phyloP scores from a whole-genome alignment of 2,888 invertebrate genomes.

The Busseola fusca region DNA sequence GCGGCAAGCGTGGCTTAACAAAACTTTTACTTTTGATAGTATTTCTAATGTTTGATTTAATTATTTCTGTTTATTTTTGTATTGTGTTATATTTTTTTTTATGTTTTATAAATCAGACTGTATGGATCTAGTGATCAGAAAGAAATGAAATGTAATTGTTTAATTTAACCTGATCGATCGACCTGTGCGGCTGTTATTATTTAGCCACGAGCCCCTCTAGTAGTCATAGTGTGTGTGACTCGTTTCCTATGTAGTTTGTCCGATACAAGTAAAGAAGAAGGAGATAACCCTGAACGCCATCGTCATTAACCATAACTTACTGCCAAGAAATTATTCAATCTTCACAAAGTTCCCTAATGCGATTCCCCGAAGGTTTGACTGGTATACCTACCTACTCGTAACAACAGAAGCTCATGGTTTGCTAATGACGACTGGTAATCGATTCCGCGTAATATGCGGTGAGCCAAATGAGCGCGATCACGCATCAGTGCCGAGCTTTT shows the following conservation, averaged over 20 bases:
- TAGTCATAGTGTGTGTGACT: background rate
- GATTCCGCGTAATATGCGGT: conserved; percentile 34
- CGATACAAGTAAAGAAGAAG: background rate
- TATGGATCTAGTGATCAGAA: too few relatives aligned
- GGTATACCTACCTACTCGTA: background rate
- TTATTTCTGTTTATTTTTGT: too few relatives aligned
- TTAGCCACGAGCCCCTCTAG: too few relatives aligned
- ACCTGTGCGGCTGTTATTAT: too few relatives aligned
- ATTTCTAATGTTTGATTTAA: too few relatives aligned
- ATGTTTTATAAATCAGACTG: too few relatives aligned
- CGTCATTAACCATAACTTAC: background rate
- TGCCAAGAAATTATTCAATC: conserved; percentile 12
- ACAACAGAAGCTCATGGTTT: conserved; percentile 40
- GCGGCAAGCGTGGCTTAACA: too few relatives aligned
- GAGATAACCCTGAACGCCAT: background rate
- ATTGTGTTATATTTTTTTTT: too few relatives aligned
- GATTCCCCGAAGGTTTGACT: conserved; percentile 30
- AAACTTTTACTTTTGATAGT: too few relatives aligned
- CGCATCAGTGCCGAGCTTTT: conserved; percentile 17
- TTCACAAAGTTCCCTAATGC: conserved; percentile 7
- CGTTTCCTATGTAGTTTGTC: background rate
- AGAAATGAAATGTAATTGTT: too few relatives aligned
- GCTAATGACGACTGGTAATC: conserved; percentile 36
- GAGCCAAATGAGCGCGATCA: conserved; percentile 23
- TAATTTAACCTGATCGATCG: too few relatives aligned